Percentiles rank a stretch among this genome's conserved stretches.
These are phyloP conservation scores for Oopsacas minuta DNA, from an alignment of 37 sponge, comb jelly and placozoan species.

Conservation along the genomic window DNA sequence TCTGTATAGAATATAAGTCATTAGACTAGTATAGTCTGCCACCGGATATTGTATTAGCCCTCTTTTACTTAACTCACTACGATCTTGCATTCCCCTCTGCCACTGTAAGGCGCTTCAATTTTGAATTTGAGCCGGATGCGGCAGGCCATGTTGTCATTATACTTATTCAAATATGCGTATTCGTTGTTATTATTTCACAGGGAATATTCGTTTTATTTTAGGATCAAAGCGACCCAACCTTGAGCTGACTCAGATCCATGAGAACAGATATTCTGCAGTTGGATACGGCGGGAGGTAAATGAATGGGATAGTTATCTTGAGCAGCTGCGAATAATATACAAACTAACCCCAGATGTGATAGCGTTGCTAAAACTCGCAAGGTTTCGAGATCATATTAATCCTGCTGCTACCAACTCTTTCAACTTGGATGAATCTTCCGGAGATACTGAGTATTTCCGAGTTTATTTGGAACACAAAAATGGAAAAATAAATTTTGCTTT, in stretches of 20 bases:
- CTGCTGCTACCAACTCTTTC: not conserved
- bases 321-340: not conserved
- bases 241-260: not conserved
- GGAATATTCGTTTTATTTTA: no score
- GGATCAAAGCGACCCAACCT: not conserved
- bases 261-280: not conserved
- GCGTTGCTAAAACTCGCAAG: not conserved
- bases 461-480: not conserved
- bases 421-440: not conserved
- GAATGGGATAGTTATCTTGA: not conserved
- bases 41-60: no score
- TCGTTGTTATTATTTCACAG: no score
- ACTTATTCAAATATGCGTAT: no score
- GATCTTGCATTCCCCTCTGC: no score
- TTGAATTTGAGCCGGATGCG: no score
- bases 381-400: not conserved
- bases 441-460: not conserved
- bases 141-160: no score
- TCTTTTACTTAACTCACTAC: no score
- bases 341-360: not conserved
- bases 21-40: no score
- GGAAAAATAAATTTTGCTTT: not conserved
- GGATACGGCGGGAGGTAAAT: not conserved
- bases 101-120: no score
- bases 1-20: no score